A percentile compares a stretch with the other conserved stretches of the same genome.
Conservation (phyloP, 2,797 vertebrate genomes). For the Valencia hispanica region DNA sequence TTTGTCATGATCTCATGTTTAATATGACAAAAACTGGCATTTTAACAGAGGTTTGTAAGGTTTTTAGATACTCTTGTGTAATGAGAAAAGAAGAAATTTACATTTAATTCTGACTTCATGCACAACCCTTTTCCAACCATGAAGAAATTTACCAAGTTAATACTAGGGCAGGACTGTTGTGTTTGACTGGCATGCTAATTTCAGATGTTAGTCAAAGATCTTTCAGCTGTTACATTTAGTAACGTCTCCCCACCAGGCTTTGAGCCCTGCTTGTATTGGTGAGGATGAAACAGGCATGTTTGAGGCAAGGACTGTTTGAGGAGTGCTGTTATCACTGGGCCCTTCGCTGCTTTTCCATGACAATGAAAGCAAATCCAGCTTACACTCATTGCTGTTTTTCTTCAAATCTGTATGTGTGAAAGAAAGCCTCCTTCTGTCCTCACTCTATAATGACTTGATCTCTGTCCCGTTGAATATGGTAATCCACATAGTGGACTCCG, state of each 20-base stretch:
- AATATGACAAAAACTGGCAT: background rate
- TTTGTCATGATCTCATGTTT: background rate
- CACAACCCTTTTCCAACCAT: background rate
- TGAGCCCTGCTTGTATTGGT: slow-evolving; percentile 19
- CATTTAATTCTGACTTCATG: background rate
- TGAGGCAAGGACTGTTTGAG: too few relatives aligned
- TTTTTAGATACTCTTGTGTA: background rate
- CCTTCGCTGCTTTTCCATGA: slow-evolving; percentile 70
- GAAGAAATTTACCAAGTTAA: background rate
- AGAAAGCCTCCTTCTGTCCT: slow-evolving; percentile 75
- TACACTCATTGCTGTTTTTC: slow-evolving; percentile 76
- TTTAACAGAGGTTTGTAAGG: background rate
- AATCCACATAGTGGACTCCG: slow-evolving; percentile 77
- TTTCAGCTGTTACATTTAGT: slow-evolving; percentile 1
- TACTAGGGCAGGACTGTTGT: background rate
- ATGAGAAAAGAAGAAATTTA: background rate
- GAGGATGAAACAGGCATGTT: slow-evolving; percentile 34
- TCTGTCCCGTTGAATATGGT: slow-evolving; percentile 85
- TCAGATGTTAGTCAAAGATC: background rate
- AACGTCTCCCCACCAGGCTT: slow-evolving; percentile 6
- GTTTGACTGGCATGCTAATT: background rate
- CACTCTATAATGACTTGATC: slow-evolving; percentile 81
- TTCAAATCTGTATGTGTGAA: slow-evolving; percentile 66
- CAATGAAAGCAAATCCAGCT: slow-evolving; percentile 77
- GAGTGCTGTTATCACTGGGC: slow-evolving; percentile 55